phyloP scores from a whole-genome alignment of 2,888 invertebrate species.

The Spisula solida region DNA sequence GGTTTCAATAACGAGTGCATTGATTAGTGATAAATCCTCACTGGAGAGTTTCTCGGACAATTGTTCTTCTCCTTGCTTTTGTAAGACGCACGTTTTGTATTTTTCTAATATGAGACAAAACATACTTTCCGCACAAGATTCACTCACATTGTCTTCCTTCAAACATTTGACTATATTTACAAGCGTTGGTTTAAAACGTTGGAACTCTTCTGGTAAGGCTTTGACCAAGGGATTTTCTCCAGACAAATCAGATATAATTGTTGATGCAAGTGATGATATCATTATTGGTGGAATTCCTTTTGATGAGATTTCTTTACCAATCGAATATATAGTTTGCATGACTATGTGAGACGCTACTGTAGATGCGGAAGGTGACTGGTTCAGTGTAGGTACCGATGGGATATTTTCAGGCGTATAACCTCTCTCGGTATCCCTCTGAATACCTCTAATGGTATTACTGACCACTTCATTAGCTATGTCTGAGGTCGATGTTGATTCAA shows the following conservation, averaged over 20 bases:
- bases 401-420: conserved; percentile 42
- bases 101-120: conserved; percentile 72
- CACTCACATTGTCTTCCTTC: conserved; percentile 60
- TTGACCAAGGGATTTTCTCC: conserved; percentile 15
- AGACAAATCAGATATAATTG: conserved; percentile 50
- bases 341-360: conserved; percentile 70
- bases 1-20: conserved; percentile 70
- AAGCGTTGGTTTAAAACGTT: conserved; percentile 54
- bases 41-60: conserved; percentile 17
- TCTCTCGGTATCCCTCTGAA: conserved; percentile 56
- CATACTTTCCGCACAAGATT: conserved; percentile 68
- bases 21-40: conserved; percentile 61
- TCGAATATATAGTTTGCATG: conserved; percentile 61
- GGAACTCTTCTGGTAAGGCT: conserved; percentile 48
- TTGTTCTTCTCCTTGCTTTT: not conserved
- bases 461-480: conserved; percentile 57
- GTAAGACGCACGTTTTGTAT: conserved; percentile 58
- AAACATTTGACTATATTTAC: conserved; percentile 62
- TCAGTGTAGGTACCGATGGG: conserved; percentile 51
- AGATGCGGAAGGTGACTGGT: conserved; percentile 62
- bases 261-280: conserved; percentile 61
- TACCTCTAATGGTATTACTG: conserved; percentile 50
- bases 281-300: conserved; percentile 38
- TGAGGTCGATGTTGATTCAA: conserved; percentile 50
- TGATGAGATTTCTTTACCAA: conserved; percentile 61